These are phyloP conservation scores for Cercopithecus neglectus DNA, from an alignment of 2,797 vertebrate genomes.

Conservation along the genomic window DNA sequence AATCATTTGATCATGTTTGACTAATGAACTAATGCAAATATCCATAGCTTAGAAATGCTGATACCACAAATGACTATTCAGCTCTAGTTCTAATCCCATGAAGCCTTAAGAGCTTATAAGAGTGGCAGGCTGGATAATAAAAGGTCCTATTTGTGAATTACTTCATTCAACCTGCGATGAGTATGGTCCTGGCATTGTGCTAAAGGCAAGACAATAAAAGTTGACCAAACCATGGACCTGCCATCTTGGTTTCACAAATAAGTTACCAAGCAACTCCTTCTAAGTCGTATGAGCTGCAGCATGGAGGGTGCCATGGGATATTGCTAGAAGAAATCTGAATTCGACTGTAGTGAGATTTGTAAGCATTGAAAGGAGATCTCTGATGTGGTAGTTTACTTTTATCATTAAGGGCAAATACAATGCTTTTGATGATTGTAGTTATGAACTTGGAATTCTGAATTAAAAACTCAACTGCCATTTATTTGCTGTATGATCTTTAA, in stretches of 20 bases:
- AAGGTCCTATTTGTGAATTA: background rate
- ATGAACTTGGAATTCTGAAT: background rate
- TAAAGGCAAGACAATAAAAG: background rate
- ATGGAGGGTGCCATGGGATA: background rate
- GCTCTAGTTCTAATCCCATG: background rate
- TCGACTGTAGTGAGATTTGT: background rate
- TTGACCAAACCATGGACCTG: background rate
- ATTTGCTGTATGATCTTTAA: background rate
- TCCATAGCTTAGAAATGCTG: background rate
- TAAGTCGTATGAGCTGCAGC: background rate
- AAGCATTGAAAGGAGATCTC: background rate
- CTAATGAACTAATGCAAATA: background rate
- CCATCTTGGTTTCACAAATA: background rate
- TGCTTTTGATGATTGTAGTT: background rate
- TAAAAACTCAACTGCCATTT: background rate
- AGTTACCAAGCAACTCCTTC: background rate
- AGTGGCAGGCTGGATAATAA: background rate
- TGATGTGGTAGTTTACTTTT: background rate
- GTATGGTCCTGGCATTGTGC: background rate
- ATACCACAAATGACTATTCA: background rate
- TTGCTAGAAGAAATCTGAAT: background rate
- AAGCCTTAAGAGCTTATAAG: background rate
- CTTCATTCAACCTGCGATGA: background rate
- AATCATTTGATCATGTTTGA: background rate
- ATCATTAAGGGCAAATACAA: background rate